Conservation (phyloP, 1,140 invertebrate species). For the Stratiolaelaps scimitus region DNA sequence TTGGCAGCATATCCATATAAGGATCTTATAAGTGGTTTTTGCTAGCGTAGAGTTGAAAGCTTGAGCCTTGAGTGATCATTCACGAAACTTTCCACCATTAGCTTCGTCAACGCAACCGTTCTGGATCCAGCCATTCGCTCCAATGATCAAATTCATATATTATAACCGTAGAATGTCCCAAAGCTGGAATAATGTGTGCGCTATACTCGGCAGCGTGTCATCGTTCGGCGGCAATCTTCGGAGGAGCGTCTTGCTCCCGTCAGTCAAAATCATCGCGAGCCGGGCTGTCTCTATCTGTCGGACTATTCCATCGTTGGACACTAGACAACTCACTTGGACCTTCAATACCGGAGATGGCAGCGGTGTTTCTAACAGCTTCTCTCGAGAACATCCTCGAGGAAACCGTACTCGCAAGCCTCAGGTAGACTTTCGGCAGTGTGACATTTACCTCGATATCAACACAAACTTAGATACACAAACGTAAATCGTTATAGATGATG, state of each 20-base stretch:
- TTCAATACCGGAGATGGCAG: constrained; percentile 75
- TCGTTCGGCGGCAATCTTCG: constrained; percentile 69
- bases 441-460: too few relatives aligned
- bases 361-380: constrained; percentile 72
- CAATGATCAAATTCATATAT: constrained; percentile 27
- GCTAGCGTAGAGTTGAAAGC: too few relatives aligned
- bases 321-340: constrained; percentile 65
- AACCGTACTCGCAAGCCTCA: constrained; percentile 42
- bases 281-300: constrained; percentile 38
- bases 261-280: constrained; percentile 9
- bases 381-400: constrained; percentile 78
- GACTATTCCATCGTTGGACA: constrained; percentile 79
- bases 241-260: constrained; percentile 15
- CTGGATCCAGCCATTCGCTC: too few relatives aligned
- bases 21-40: too few relatives aligned
- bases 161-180: constrained; percentile 23
- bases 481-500: too few relatives aligned
- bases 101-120: too few relatives aligned
- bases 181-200: constrained; percentile 1
- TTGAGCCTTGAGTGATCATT: too few relatives aligned
- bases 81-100: too few relatives aligned
- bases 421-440: constrained; percentile 42
- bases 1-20: too few relatives aligned
- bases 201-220: constrained; percentile 51
- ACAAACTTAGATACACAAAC: too few relatives aligned